Evolutionary conservation across 2,113 vertebrate genomes (phyloP).

Genomic region (Alectura lathami): DNA sequence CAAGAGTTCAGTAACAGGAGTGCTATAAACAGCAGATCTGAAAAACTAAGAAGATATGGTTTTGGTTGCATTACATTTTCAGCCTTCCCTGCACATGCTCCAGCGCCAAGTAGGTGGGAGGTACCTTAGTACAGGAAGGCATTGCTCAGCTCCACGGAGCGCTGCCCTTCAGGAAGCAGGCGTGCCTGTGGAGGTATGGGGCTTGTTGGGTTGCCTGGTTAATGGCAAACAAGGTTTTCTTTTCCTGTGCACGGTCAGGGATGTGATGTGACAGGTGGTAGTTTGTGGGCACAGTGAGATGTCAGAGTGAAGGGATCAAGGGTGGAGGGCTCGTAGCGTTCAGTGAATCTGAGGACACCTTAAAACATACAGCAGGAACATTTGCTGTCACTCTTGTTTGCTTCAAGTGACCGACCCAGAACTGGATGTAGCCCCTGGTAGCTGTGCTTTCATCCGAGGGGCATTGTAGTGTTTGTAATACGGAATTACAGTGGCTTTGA

Average conservation of each 20-base stretch:
- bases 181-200: neutral
- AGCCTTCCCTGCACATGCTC: neutral
- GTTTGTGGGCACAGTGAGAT: neutral
- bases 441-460: neutral
- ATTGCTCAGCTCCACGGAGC: neutral
- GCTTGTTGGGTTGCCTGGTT: neutral
- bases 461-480: neutral
- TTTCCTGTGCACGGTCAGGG: neutral
- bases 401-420: conserved; percentile 8
- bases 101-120: neutral
- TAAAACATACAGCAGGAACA: neutral
- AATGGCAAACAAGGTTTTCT: neutral
- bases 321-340: neutral
- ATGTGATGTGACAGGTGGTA: neutral
- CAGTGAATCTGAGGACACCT: neutral
- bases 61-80: neutral
- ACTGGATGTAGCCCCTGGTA: neutral
- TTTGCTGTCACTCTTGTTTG: neutral
- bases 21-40: neutral
- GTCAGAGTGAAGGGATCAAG: neutral
- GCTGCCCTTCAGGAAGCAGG: neutral
- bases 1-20: neutral
- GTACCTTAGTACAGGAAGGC: neutral
- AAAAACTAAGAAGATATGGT: neutral
- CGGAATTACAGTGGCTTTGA: neutral